Evolutionary conservation across 2,113 vertebrate species (phyloP).

Genomic region (Sapayoa aenigma): DNA sequence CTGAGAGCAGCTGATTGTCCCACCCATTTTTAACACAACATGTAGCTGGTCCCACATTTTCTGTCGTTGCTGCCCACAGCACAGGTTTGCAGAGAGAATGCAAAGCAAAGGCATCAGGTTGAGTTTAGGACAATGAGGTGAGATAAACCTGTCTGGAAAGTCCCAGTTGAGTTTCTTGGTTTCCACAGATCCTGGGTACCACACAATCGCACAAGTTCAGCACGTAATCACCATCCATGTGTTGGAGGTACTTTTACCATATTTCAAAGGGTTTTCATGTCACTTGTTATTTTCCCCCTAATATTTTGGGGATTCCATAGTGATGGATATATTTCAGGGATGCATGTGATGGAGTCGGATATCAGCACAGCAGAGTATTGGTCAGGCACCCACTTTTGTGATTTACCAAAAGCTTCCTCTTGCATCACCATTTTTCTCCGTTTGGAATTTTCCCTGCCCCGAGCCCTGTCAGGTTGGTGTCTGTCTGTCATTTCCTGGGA

Average conservation of each 20-base stretch:
- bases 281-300: background rate
- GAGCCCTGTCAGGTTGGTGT: background rate
- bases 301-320: background rate
- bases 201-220: too few species aligned
- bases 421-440: background rate
- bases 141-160: too few species aligned
- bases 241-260: background rate
- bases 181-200: too few species aligned
- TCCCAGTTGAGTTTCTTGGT: too few species aligned
- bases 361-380: fast-evolving
- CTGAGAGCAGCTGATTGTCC: too few species aligned
- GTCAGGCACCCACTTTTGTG: background rate
- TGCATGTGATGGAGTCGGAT: background rate
- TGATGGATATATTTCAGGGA: background rate
- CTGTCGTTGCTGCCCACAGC: too few species aligned
- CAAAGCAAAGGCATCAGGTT: too few species aligned
- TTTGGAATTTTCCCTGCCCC: background rate
- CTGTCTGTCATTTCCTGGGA: background rate
- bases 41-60: too few species aligned
- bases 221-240: background rate
- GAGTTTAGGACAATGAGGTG: too few species aligned
- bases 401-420: background rate
- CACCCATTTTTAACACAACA: too few species aligned
- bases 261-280: background rate
- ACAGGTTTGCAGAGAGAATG: too few species aligned